A percentile compares a stretch with the other conserved stretches of the same genome.
These are phyloP conservation scores for Osmerus mordax DNA, from an alignment of 2,113 vertebrate species.

Conservation along the genomic window DNA sequence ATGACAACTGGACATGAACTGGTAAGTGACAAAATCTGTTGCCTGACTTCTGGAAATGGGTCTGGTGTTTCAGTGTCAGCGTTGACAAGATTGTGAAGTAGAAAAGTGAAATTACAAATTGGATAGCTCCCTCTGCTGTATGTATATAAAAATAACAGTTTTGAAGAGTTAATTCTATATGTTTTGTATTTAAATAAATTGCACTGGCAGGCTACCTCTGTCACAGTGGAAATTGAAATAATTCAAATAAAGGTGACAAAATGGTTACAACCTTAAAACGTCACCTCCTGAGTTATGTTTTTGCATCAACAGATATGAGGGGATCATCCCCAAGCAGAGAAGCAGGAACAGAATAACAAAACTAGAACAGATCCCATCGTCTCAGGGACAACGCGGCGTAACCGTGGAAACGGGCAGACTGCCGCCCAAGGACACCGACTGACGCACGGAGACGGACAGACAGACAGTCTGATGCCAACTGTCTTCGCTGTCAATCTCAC, in stretches of 20 bases:
- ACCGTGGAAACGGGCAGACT: slow-evolving; percentile 45
- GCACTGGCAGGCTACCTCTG: no score
- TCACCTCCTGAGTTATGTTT: not conserved
- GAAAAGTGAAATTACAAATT: slow-evolving; percentile 7
- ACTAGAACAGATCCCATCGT: slow-evolving; percentile 18
- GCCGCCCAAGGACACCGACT: slow-evolving; percentile 58
- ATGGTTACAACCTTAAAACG: not conserved
- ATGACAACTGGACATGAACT: slow-evolving; percentile 41
- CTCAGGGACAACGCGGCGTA: slow-evolving; percentile 16
- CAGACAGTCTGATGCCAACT: slow-evolving; percentile 81
- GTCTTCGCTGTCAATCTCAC: slow-evolving; percentile 77
- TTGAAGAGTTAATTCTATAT: no score
- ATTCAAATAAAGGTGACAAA: not conserved
- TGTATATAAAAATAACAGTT: slow-evolving; percentile 21
- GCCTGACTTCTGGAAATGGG: not conserved
- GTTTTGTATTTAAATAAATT: no score
- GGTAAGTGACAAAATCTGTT: slow-evolving; percentile 47
- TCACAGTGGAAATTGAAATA: not conserved
- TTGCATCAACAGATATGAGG: slow-evolving; percentile 67
- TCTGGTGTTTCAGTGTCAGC: slow-evolving; percentile 15
- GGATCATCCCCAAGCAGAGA: slow-evolving; percentile 64
- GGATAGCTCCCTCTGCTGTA: slow-evolving; percentile 32
- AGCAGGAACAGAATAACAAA: slow-evolving; percentile 33
- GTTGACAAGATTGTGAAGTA: slow-evolving; percentile 2
- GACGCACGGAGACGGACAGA: slow-evolving; percentile 67